These are phyloP conservation scores for Epiblema foenella DNA, from an alignment of 2,888 invertebrate genomes.

Conservation along the genomic window DNA sequence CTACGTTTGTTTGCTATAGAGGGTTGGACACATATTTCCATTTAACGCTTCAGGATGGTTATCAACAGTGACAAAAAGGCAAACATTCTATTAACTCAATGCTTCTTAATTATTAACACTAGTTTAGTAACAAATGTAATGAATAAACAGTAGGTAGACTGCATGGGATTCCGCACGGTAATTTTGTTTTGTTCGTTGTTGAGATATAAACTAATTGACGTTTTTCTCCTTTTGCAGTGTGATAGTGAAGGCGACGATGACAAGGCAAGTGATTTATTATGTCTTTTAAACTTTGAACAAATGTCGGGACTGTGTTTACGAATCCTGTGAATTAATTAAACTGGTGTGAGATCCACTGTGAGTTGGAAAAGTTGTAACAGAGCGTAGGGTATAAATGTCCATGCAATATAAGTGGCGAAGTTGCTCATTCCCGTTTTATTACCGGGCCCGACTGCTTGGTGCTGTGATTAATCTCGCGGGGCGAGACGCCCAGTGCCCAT, in stretches of 20 bases:
- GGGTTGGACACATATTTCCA: constrained; percentile 35
- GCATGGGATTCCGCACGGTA: constrained; percentile 39
- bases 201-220: constrained; percentile 49
- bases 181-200: constrained; percentile 32
- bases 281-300: constrained; percentile 46
- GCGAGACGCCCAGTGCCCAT: constrained; percentile 51
- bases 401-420: constrained; percentile 81
- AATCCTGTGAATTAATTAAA: constrained; percentile 77
- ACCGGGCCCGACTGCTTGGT: constrained; percentile 64
- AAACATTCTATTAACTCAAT: constrained; percentile 43
- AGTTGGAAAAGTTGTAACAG: constrained; percentile 76
- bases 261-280: constrained; percentile 88
- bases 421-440: constrained; percentile 78
- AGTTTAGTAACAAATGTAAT: constrained; percentile 11
- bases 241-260: constrained; percentile 97
- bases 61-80: constrained; percentile 31
- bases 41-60: constrained; percentile 29
- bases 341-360: constrained; percentile 65
- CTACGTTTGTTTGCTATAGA: constrained; percentile 27
- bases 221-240: constrained; percentile 90
- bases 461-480: constrained; percentile 74
- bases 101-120: constrained; percentile 42
- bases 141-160: constrained; percentile 31
- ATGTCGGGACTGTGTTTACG: constrained; percentile 61
- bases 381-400: constrained; percentile 79